phyloP scores from a whole-genome alignment of 1,140 invertebrate genomes.

The Pissodes strobi region DNA sequence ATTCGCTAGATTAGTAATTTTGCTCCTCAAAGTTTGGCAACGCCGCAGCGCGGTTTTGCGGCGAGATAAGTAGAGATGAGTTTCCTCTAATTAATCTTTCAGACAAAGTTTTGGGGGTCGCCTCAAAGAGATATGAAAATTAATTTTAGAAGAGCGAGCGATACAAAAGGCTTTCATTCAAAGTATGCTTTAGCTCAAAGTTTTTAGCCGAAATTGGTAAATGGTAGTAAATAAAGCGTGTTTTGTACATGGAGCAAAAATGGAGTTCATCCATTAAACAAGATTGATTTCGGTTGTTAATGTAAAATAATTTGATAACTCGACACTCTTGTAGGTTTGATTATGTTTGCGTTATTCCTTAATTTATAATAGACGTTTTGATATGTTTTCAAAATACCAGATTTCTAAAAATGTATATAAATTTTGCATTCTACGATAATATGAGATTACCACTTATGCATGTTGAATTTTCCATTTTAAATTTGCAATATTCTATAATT shows the following conservation, averaged over 20 bases:
- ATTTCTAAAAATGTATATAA: too few relatives aligned
- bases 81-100: constrained; percentile 41
- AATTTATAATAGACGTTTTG: too few relatives aligned
- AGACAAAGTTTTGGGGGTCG: constrained; percentile 37
- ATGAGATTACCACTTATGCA: too few relatives aligned
- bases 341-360: too few relatives aligned
- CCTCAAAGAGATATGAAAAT: constrained; percentile 45
- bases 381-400: too few relatives aligned
- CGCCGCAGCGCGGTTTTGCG: constrained; percentile 13
- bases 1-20: constrained; percentile 1
- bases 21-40: constrained; percentile 16
- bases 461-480: too few relatives aligned
- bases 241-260: background rate
- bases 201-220: constrained; percentile 15
- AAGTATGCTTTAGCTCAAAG: constrained; percentile 22
- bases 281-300: too few relatives aligned
- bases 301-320: too few relatives aligned
- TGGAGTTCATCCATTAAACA: background rate
- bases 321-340: too few relatives aligned
- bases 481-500: too few relatives aligned
- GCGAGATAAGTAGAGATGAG: constrained; percentile 38
- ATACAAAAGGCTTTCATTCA: constrained; percentile 31
- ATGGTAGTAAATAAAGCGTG: constrained; percentile 16
- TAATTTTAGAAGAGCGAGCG: constrained; percentile 40
- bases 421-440: too few relatives aligned